phyloP scores from a whole-genome alignment of 1,140 invertebrate species.

The Drosophila nannoptera region DNA sequence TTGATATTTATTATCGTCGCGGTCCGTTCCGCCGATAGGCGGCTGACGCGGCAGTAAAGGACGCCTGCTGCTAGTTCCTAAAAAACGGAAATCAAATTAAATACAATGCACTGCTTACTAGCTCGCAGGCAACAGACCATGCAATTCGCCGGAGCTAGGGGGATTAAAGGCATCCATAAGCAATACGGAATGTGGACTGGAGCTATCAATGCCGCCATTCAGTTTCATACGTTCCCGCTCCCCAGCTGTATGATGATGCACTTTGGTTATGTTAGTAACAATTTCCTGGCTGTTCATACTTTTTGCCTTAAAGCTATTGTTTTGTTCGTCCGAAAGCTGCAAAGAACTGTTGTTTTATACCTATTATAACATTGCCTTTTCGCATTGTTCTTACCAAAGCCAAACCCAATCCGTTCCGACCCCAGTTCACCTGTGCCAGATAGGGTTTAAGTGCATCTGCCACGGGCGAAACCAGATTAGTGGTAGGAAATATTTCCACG shows the following conservation, averaged over 20 bases:
- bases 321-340: slow-evolving; percentile 65
- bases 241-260: slow-evolving; percentile 63
- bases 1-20: slow-evolving; percentile 79
- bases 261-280: slow-evolving; percentile 73
- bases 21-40: slow-evolving; percentile 74
- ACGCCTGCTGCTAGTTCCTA: slow-evolving; percentile 67
- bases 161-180: slow-evolving; percentile 78
- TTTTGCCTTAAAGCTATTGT: slow-evolving; percentile 54
- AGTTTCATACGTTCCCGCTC: slow-evolving; percentile 68
- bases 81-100: neutral
- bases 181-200: slow-evolving; percentile 78
- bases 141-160: slow-evolving; percentile 62
- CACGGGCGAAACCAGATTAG: slow-evolving; percentile 76
- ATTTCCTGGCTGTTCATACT: slow-evolving; percentile 32
- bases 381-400: slow-evolving; percentile 55
- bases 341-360: neutral
- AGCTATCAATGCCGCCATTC: slow-evolving; percentile 51
- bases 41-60: slow-evolving; percentile 72
- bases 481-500: slow-evolving; percentile 71
- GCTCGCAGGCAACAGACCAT: slow-evolving; percentile 47
- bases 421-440: slow-evolving; percentile 74
- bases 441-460: slow-evolving; percentile 70
- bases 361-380: too few relatives aligned
- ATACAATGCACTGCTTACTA: neutral
- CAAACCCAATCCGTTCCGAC: slow-evolving; percentile 74